Base-by-base conservation (phyloP, 2,888 invertebrate genomes). In the Myopa tessellatipennis region DNA sequence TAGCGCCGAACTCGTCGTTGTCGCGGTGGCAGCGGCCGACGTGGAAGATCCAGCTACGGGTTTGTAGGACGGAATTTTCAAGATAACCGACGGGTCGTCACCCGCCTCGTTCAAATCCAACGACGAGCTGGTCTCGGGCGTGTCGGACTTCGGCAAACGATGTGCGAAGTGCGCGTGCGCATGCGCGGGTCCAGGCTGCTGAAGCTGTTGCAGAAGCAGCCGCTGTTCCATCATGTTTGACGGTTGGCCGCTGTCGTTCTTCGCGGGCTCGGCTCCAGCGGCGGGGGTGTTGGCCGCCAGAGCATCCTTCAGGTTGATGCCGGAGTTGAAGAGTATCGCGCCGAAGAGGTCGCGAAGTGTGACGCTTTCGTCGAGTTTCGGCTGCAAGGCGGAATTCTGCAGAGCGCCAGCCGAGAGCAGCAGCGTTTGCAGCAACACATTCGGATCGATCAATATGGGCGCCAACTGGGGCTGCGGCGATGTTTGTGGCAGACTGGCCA, bases 11-110 rank as follows among this genome's bases (percentile, higher is more conserved):
- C 55, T 79, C 45, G 82, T 72, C 70, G 87, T 86, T 81, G 87
- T 86, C 34, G 75, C 52, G 26, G 58, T 38, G 18, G 40, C 78
- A 65, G 50, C 65, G 67, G 80, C 74, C 65, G 87, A 83, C 77
- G 85, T 85, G 76, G 87, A 84, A 71, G 88, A 85, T 76, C 87
- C 88, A 80, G 85, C 85, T 81, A 86, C 90, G 84, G 96, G 95
- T 90, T 93, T 94, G 91, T 95, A 96, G 92, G 96, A 96, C 92
- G 97, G 97, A 93, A 97, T 96, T 91, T 95, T 96, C 86, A 97
- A 93, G 90, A 96, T 96, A 90, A 95, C 94, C 74, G 93, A 92
- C 79, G 91, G 90, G 82, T 94, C 94, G 81, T 94, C 93, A 81
- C 88, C 87, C 52, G 82, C 81, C 79, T 89, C 89, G 82, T 87